Percentiles rank a stretch among this genome's conserved stretches.
Conservation (phyloP, 2,113 vertebrate genomes). For the Vombatus ursinus region DNA sequence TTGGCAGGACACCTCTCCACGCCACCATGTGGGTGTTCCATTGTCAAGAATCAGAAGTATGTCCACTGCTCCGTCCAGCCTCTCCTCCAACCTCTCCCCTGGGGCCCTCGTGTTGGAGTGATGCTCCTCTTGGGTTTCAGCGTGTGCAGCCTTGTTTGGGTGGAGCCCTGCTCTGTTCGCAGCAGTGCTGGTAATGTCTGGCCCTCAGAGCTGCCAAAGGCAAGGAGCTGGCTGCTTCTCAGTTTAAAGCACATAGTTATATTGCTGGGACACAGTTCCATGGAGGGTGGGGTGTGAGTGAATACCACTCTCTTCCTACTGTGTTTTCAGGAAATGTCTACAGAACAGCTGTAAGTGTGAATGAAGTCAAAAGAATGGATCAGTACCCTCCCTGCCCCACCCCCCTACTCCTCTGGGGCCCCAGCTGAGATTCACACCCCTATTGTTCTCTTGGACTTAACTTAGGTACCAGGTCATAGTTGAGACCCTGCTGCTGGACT, state of each 20-base stretch:
- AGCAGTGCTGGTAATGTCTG: constrained; percentile 86
- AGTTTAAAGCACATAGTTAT: constrained; percentile 75
- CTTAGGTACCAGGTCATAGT: constrained; percentile 69
- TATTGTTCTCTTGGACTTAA: constrained; percentile 80
- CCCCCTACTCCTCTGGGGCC: constrained; percentile 64
- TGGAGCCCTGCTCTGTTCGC: constrained; percentile 80
- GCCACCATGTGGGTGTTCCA: constrained; percentile 73
- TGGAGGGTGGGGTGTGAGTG: constrained; percentile 82
- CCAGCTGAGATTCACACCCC: constrained; percentile 79
- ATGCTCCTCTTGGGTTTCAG: constrained; percentile 72
- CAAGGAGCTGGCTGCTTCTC: constrained; percentile 76
- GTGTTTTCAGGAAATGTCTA: constrained; percentile 84
- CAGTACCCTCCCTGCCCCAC: constrained; percentile 54
- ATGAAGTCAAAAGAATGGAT: constrained; percentile 83
- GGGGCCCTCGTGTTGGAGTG: constrained; percentile 59
- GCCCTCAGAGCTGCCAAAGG: constrained; percentile 83
- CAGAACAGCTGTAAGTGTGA: constrained; percentile 80
- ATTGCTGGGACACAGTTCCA: constrained; percentile 75
- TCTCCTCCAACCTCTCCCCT: constrained; percentile 58
- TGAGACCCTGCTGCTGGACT: constrained; percentile 71
- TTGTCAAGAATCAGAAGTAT: constrained; percentile 63
- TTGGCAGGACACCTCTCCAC: neutral
- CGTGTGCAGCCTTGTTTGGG: constrained; percentile 79
- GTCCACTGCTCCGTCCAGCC: constrained; percentile 55
- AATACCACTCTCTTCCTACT: constrained; percentile 85